Conservation (phyloP, 2,797 vertebrate genomes). For the Orestias chungarensis region DNA sequence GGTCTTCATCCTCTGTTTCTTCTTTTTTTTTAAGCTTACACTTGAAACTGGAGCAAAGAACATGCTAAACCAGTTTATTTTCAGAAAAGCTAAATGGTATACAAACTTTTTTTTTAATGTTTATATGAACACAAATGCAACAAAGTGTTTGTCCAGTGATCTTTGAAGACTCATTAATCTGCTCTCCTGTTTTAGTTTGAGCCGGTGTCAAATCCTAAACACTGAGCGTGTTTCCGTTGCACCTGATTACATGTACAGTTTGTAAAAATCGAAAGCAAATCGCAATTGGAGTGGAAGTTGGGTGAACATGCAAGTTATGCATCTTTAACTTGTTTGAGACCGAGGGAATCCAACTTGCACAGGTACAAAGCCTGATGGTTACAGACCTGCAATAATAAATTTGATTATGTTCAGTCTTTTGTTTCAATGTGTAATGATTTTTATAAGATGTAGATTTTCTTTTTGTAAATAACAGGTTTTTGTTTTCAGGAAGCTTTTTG, state of each 20-base stretch:
- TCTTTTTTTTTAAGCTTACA: background rate
- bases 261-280: constrained; percentile 8
- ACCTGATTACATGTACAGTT: constrained; percentile 44
- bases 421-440: background rate
- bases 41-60: background rate
- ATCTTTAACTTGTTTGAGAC: background rate
- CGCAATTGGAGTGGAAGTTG: constrained; percentile 6
- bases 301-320: constrained; percentile 12
- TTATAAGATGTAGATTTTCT: background rate
- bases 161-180: constrained; percentile 25
- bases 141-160: constrained; percentile 5
- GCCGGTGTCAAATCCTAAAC: constrained; percentile 3
- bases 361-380: constrained; percentile 1
- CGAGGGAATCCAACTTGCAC: background rate
- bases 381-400: constrained; percentile 1
- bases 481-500: background rate
- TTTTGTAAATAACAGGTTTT: background rate
- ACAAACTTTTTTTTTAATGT: background rate
- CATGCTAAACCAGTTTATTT: constrained; percentile 1
- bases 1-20: background rate
- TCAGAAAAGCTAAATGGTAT: background rate
- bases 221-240: constrained; percentile 13
- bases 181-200: constrained; percentile 19
- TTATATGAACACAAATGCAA: background rate
- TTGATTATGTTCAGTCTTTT: background rate